phyloP scores from a whole-genome alignment of 2,113 vertebrate species.

The Heteronetta atricapilla region DNA sequence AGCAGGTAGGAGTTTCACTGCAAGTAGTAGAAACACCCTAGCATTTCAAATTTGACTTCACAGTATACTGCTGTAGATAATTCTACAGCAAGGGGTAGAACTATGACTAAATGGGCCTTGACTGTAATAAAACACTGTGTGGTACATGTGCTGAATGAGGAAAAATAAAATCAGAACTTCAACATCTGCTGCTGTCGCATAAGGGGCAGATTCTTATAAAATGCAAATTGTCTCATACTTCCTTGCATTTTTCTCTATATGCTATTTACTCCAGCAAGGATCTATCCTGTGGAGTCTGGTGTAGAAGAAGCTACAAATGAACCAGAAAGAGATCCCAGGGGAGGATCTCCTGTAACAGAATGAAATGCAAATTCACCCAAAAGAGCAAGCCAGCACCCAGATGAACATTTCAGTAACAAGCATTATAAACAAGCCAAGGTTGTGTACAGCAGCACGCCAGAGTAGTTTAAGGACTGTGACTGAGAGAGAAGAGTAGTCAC shows the following conservation, averaged over 20 bases:
- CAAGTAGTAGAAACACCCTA: background rate
- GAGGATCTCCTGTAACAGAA: background rate
- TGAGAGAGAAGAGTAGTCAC: background rate
- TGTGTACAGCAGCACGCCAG: background rate
- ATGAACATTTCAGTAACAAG: background rate
- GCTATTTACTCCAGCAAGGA: background rate
- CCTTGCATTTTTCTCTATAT: background rate
- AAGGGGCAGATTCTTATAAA: background rate
- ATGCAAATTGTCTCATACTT: background rate
- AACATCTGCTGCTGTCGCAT: background rate
- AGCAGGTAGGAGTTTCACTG: background rate
- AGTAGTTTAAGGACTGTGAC: background rate
- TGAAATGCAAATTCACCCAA: background rate
- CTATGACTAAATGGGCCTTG: background rate
- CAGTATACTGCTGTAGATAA: background rate
- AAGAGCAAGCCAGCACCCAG: background rate
- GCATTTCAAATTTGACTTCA: background rate
- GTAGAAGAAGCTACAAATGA: background rate
- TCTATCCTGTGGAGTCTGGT: background rate
- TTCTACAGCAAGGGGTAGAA: background rate
- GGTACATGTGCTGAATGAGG: background rate
- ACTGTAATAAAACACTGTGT: background rate
- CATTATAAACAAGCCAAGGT: background rate
- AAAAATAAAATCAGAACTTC: background rate
- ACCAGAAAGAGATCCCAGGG: background rate